Conservation (phyloP, 2,113 vertebrate species). For the Axis porcinus region DNA sequence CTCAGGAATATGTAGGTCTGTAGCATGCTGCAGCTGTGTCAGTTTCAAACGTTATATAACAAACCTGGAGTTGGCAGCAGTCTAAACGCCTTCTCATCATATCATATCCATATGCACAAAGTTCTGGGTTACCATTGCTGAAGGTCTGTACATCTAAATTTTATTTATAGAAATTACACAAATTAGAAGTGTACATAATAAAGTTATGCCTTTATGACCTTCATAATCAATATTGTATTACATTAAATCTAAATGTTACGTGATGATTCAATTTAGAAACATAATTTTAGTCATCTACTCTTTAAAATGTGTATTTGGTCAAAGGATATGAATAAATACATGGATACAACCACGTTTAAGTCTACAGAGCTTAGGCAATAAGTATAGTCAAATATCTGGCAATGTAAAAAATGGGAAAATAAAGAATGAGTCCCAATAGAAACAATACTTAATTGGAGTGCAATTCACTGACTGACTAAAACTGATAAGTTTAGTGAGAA, state of each 20-base stretch:
- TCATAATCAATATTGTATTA: background rate
- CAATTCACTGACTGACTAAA: background rate
- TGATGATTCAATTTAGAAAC: slow-evolving; percentile 20
- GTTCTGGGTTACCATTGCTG: background rate
- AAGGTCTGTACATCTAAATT: background rate
- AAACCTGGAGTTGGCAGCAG: background rate
- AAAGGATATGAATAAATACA: background rate
- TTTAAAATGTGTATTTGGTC: background rate
- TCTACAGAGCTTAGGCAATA: background rate
- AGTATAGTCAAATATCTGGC: background rate
- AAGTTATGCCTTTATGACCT: background rate
- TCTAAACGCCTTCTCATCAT: background rate
- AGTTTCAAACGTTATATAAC: background rate
- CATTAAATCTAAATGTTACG: background rate
- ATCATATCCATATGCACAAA: background rate
- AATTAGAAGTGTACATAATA: background rate
- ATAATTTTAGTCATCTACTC: background rate
- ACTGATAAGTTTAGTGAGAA: background rate
- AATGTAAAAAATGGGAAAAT: background rate
- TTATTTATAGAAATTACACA: background rate
- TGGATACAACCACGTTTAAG: background rate
- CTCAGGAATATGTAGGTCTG: background rate
- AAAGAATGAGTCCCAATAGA: background rate
- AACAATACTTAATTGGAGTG: background rate
- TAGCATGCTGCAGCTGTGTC: background rate